Evolutionary conservation across 2,797 vertebrate genomes (phyloP).

Genomic region (Hypotaenidia okinawae): DNA sequence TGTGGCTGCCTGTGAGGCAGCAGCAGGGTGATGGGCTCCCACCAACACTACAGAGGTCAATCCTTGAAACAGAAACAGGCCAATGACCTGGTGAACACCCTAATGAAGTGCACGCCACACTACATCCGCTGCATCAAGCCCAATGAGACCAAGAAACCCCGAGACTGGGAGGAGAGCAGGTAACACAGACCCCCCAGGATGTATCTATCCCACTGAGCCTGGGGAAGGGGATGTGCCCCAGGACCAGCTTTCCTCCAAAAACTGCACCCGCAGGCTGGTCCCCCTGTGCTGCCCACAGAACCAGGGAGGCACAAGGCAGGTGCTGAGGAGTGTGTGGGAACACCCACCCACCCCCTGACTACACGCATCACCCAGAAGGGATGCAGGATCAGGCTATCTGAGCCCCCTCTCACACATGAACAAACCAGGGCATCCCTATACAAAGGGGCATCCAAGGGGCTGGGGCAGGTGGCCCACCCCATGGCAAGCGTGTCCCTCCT

Average conservation of each 20-base stretch:
- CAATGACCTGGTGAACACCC: constrained; percentile 92
- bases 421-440: rapidly evolving
- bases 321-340: rapidly evolving
- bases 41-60: neutral
- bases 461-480: neutral
- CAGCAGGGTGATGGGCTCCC: neutral
- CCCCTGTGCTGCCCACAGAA: neutral
- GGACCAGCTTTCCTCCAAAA: neutral
- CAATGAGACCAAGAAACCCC: constrained; percentile 93
- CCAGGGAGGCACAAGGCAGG: neutral
- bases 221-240: rapidly evolving
- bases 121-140: constrained; percentile 98
- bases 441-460: neutral
- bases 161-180: constrained; percentile 98
- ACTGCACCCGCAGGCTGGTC: neutral
- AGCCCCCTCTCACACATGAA: rapidly evolving
- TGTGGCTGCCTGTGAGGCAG: neutral
- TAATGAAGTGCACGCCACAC: constrained; percentile 96
- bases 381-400: neutral
- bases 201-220: neutral
- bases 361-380: neutral
- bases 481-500: rapidly evolving
- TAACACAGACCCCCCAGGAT: neutral
- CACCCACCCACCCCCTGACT: too few relatives aligned
- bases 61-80: constrained; percentile 88